Conservation (phyloP, 2,797 vertebrate genomes). For the Microhierax caerulescens region DNA sequence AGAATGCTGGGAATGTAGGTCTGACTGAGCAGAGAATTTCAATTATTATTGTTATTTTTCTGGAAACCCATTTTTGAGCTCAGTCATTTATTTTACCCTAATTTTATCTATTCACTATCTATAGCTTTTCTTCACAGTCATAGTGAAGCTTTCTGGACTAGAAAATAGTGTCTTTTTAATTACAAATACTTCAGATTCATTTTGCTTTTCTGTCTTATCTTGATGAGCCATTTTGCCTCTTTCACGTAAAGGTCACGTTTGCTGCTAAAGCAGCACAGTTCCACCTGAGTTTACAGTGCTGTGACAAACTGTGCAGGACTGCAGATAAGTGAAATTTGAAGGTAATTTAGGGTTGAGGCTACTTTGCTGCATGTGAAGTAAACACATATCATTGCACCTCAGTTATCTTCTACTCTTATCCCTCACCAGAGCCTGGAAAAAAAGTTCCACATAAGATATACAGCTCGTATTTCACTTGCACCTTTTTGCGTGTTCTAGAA, state of each 20-base stretch:
- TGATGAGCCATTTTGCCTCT: not conserved
- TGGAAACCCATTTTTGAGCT: not conserved
- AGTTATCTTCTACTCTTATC: not conserved
- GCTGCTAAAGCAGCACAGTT: not conserved
- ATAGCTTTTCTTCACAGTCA: not conserved
- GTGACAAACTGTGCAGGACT: not conserved
- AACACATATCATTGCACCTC: not conserved
- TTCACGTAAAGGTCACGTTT: not conserved
- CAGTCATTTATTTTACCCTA: not conserved
- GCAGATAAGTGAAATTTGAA: not conserved
- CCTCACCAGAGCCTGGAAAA: not conserved
- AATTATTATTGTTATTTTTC: not conserved
- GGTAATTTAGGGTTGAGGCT: not conserved
- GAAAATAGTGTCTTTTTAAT: not conserved
- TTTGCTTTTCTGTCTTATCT: not conserved
- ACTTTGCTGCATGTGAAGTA: not conserved
- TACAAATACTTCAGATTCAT: not conserved
- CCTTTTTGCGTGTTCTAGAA: not conserved
- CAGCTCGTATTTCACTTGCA: not conserved
- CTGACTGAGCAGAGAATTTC: not conserved
- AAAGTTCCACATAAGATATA: not conserved
- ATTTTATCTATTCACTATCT: not conserved
- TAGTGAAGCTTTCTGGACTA: not conserved
- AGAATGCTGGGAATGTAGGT: not conserved
- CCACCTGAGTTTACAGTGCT: not conserved